These are phyloP conservation scores for Parauchenoglanis punctatus DNA, from an alignment of 2,797 vertebrate genomes.

Conservation along the genomic window DNA sequence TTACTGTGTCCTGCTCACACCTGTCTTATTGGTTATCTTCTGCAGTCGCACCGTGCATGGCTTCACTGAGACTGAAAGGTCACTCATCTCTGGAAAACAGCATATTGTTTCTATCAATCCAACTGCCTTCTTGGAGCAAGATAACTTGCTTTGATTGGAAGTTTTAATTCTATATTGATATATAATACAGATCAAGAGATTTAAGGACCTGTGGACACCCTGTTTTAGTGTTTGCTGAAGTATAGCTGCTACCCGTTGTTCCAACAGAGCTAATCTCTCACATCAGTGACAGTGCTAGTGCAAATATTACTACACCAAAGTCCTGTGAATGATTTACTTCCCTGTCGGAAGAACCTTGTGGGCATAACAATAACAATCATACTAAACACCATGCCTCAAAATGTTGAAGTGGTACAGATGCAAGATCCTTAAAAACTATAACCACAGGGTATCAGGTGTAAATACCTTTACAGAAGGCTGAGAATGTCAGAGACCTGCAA, in stretches of 20 bases:
- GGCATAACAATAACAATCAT: background rate
- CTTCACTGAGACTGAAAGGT: slow-evolving; percentile 60
- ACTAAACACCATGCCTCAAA: background rate
- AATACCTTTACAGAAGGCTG: background rate
- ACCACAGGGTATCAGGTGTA: background rate
- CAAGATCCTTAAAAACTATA: background rate
- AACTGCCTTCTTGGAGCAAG: slow-evolving; percentile 31
- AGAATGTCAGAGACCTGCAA: background rate
- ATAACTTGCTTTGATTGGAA: slow-evolving; percentile 37
- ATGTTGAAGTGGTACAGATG: background rate
- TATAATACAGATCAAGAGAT: slow-evolving; percentile 1
- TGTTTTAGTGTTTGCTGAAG: slow-evolving; percentile 3
- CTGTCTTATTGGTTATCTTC: slow-evolving; percentile 71
- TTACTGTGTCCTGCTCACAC: slow-evolving; percentile 50
- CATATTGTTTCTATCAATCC: slow-evolving; percentile 52
- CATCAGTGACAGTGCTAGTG: background rate
- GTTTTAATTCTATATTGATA: background rate
- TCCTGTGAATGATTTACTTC: background rate
- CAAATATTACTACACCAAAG: background rate
- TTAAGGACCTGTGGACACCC: background rate
- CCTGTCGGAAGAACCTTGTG: background rate
- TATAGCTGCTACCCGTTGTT: background rate
- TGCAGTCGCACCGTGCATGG: slow-evolving; percentile 74
- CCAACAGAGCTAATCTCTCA: background rate
- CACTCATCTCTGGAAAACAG: slow-evolving; percentile 65